Conservation (phyloP, 2,113 vertebrate genomes). For the Tachysurus vachellii region DNA sequence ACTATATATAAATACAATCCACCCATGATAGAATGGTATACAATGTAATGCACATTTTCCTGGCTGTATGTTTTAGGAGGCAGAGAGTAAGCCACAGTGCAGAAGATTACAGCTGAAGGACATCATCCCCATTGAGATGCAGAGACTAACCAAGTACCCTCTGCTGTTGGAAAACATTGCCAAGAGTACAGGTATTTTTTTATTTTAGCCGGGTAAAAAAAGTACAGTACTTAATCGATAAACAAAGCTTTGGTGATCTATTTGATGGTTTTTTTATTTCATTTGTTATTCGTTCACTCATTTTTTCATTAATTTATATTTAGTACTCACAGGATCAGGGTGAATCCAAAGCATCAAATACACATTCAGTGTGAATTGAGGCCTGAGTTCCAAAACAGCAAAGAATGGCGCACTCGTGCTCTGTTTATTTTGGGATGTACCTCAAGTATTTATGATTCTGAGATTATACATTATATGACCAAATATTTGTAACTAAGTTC, state of each 20-base stretch:
- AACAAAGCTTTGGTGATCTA: background rate
- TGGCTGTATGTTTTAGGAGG: slow-evolving; percentile 74
- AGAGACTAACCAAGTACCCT: slow-evolving; percentile 89
- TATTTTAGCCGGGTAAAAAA: background rate
- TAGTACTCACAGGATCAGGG: background rate
- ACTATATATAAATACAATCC: background rate
- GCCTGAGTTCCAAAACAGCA: background rate
- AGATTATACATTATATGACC: background rate
- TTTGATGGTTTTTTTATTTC: background rate
- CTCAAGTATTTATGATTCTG: background rate
- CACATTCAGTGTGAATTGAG: background rate
- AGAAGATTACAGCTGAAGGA: slow-evolving; percentile 89
- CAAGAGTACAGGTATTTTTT: slow-evolving; percentile 73
- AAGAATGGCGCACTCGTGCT: background rate
- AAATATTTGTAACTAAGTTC: background rate
- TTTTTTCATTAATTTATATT: background rate
- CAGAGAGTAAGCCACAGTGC: slow-evolving; percentile 85
- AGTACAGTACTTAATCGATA: background rate
- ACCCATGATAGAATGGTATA: background rate
- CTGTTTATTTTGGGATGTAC: background rate
- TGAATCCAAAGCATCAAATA: background rate
- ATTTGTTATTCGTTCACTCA: background rate
- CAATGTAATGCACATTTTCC: background rate
- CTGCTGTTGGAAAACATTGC: slow-evolving; percentile 87
- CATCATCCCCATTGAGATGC: slow-evolving; percentile 92